These are phyloP conservation scores for Molossus molossus DNA, from an alignment of 2,797 vertebrate species.

Conservation along the genomic window DNA sequence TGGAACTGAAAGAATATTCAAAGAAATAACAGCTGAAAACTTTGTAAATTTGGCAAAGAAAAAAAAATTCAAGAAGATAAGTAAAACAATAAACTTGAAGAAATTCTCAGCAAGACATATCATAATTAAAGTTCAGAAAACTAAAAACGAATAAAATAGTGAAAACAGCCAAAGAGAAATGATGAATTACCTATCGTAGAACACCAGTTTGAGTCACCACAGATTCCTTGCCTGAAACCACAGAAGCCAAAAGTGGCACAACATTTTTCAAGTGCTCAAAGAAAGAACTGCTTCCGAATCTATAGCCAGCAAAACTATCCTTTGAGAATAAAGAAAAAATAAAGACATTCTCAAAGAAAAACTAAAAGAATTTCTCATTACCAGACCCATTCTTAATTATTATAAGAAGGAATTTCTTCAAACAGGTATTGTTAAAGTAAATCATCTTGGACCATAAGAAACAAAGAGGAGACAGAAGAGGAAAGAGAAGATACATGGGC, in stretches of 20 bases:
- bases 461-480: neutral
- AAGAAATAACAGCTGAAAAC: neutral
- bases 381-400: neutral
- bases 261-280: neutral
- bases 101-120: neutral
- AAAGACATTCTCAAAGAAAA: slow-evolving; percentile 22
- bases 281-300: neutral
- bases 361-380: neutral
- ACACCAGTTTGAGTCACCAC: neutral
- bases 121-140: neutral
- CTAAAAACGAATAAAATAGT: neutral
- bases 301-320: neutral
- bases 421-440: neutral
- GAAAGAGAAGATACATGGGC: neutral
- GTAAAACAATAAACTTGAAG: neutral
- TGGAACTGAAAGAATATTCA: neutral
- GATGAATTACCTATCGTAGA: slow-evolving; percentile 3
- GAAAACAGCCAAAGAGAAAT: neutral
- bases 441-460: neutral
- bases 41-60: neutral
- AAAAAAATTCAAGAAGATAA: neutral
- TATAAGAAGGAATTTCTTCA: neutral
- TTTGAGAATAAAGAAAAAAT: neutral
- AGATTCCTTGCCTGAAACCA: neutral
- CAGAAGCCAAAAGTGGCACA: neutral